Evolutionary conservation across 1,140 invertebrate species (phyloP), one percentile per base, ranked within the genome.

Genomic region (Drosophila sechellia): DNA sequence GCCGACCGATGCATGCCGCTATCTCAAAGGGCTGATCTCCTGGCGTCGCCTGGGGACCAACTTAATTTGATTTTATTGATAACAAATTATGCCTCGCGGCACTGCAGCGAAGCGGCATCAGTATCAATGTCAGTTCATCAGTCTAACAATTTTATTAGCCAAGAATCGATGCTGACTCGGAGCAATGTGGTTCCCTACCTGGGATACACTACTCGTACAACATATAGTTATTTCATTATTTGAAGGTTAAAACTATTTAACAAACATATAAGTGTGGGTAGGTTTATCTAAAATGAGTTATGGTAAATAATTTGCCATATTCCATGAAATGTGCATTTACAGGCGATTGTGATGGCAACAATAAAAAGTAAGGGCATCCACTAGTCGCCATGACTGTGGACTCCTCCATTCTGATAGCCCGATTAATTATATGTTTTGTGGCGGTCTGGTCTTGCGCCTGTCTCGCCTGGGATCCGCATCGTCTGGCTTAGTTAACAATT

Each of bases 401-500:
- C 17, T 10, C 3, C 22, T 45, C 10, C 1, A 31, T 25, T 10
- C 4, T 34, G 31, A 31, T 31, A 31, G 31, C 31, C 31, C 64
- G 50, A 70, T 69, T 56, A 56, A 70, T 40, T 57, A 52, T 57
- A 52, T 50, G 57, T 70, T 48, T 70, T 70, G 65, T 70, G 64
- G 50, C 65, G 42, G 34, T n/a, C 20, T 45, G 64, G 25, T 40
- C 35, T 56, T 55, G 42, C n/a, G 50, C 42, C 49, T n/a, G 63
- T 34, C 49, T 37, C 40, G 61, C 40, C 68, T 80, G 60, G 66
- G 55, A 77, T 87, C 54, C 69, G 68, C 66, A 77, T 79, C 83
- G 71, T 57, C 52, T 75, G 77, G 66, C 79, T 75, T 76, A 87
- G 87, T 90, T 90, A 90, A 84, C 87, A 90, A 87, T 90, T 90